Evolutionary conservation across 2,113 vertebrate genomes (phyloP).

Genomic region (Accipiter virgatus): DNA sequence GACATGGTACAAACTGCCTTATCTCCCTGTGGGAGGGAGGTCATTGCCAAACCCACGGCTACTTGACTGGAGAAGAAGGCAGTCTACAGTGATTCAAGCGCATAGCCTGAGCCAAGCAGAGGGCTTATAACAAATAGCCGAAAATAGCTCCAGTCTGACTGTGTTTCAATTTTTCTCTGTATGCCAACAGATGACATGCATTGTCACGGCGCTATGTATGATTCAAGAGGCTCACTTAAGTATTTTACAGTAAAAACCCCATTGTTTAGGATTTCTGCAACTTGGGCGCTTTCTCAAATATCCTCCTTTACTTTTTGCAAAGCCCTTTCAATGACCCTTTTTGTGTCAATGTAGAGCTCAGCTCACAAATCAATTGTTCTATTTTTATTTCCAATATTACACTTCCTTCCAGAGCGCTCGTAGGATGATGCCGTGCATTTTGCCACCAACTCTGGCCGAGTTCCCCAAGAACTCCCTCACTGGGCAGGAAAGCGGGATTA

Average conservation of each 20-base stretch:
- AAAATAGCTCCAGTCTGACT: constrained; percentile 60
- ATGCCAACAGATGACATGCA: constrained; percentile 11
- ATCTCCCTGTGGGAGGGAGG: constrained; percentile 61
- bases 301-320: background rate
- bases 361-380: constrained; percentile 21
- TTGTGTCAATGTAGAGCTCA: background rate
- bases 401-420: background rate
- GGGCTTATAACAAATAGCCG: constrained; percentile 14
- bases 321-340: constrained; percentile 17
- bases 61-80: constrained; percentile 36
- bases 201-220: background rate
- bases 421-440: background rate
- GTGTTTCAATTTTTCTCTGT: background rate
- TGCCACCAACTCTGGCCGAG: background rate
- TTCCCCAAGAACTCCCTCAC: background rate
- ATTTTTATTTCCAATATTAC: constrained; percentile 36
- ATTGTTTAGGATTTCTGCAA: constrained; percentile 23
- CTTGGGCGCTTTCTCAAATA: background rate
- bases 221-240: constrained; percentile 25
- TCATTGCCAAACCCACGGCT: constrained; percentile 64
- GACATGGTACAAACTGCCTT: constrained; percentile 71
- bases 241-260: background rate
- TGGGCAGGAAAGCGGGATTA: background rate
- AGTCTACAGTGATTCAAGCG: constrained; percentile 14
- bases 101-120: background rate